These are phyloP conservation scores for Drosophila bipectinata DNA, from an alignment of 1,140 invertebrate species.

Conservation along the genomic window DNA sequence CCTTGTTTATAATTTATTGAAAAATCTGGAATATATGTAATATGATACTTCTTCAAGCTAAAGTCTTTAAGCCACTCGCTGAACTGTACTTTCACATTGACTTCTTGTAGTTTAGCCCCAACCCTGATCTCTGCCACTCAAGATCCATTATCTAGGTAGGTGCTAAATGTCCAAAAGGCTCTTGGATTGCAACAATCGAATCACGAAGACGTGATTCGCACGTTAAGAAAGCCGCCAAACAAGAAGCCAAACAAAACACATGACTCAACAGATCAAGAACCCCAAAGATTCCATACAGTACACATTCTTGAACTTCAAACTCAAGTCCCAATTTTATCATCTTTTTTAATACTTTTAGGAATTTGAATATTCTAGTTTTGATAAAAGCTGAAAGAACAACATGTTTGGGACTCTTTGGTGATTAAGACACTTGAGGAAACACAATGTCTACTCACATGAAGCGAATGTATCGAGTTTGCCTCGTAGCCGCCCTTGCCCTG, in stretches of 20 bases:
- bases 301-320: neutral
- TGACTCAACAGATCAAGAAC: conserved; percentile 14
- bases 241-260: conserved; percentile 10
- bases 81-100: neutral
- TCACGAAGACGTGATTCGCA: conserved; percentile 53
- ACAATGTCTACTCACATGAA: conserved; percentile 84
- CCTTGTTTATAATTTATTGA: too few species aligned
- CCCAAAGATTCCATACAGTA: neutral
- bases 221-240: conserved; percentile 30
- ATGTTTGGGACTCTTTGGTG: too few species aligned
- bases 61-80: neutral
- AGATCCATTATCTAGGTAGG: conserved; percentile 20
- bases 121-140: conserved; percentile 11
- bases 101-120: neutral
- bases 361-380: neutral
- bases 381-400: too few species aligned
- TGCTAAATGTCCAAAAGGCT: conserved; percentile 47
- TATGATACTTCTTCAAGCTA: too few species aligned
- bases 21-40: too few species aligned
- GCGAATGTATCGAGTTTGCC: conserved; percentile 86
- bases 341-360: too few species aligned
- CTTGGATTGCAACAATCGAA: conserved; percentile 28
- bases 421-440: too few species aligned
- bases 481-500: conserved; percentile 95
- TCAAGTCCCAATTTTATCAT: too few species aligned